Base-by-base conservation (phyloP, 2,113 vertebrate species). In the Istiophorus platypterus region DNA sequence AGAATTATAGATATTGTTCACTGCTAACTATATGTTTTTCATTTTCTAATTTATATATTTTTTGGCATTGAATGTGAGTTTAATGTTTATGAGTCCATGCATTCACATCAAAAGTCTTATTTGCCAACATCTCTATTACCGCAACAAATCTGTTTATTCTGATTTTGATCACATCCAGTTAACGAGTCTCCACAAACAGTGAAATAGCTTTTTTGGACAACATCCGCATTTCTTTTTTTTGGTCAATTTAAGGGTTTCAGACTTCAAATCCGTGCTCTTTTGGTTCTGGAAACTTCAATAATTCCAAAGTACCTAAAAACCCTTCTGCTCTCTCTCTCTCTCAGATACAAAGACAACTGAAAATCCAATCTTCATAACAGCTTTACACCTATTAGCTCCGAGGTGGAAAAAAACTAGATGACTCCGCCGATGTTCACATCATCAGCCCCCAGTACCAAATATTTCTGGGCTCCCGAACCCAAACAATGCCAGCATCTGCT, bases 401-500 rank as follows among this genome's bases (percentile, higher is more conserved):
- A 69, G 72, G 87, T 86, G 78, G 56, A 85, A 83, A 70, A 85
- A 83, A 70, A 80, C 62, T 45, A 72, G 58, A 85, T 58, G 64
- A 78, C 78, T 78, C 51, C 54, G 57, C 70, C 71, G 72, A 85
- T 69, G 78, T 66, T 56, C 88, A 79, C 81, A 80, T 88, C 62
- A 85, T 74, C 78, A 41, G 42, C 64, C 56, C 56, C 84, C 64
- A 85, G 81, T 72, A 64, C 73, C 75, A 75, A 86, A 89, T 86
- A 90, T 82, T 90, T 93, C 90, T 89, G 81, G 78, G 72, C 81
- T 88, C 80, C 37, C 75, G 77, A 89, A 80, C 87, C 88, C 84
- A 86, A 91, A 93, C 93, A 94, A 93, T 84, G 76, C 69, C 2
- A 3, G 54, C 85, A 87, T 89, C 86, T 85, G 85, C 86, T 66